phyloP scores from a whole-genome alignment of 1,140 invertebrate species.

The Drosophila cardini region DNA sequence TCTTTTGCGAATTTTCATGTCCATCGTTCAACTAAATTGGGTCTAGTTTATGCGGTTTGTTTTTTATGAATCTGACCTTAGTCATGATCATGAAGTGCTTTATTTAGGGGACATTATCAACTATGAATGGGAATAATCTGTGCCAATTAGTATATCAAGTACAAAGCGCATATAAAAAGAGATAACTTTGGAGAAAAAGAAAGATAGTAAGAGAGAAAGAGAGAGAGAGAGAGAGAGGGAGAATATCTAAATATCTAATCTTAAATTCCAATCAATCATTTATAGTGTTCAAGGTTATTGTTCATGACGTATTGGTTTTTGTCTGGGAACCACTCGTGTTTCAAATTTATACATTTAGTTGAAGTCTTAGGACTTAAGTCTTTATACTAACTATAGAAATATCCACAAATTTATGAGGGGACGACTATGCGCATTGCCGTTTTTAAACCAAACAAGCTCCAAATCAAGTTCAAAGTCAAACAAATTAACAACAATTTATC shows the following conservation, averaged over 20 bases:
- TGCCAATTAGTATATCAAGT: conserved; percentile 38
- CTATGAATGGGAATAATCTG: conserved; percentile 59
- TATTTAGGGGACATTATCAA: conserved; percentile 53
- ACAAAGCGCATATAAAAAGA: background rate
- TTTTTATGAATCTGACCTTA: conserved; percentile 80
- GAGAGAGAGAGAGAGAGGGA: background rate
- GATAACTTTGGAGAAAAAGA: background rate
- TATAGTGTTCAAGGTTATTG: conserved; percentile 7
- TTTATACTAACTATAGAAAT: background rate
- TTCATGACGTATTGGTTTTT: conserved; percentile 7
- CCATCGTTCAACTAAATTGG: conserved; percentile 65
- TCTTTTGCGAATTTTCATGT: conserved; percentile 57
- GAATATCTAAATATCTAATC: conserved; percentile 2
- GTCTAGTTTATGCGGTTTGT: conserved; percentile 77
- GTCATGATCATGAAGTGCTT: conserved; percentile 75
- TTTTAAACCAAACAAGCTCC: conserved; percentile 65
- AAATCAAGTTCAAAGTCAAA: conserved; percentile 83
- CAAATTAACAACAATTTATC: conserved; percentile 78
- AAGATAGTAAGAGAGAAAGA: background rate
- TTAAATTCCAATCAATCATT: conserved; percentile 20
- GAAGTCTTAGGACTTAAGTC: background rate
- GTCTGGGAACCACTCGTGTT: background rate
- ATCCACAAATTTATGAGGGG: conserved; percentile 30
- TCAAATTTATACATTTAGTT: background rate
- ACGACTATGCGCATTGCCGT: conserved; percentile 47